phyloP scores from a whole-genome alignment of 1,140 invertebrate species.

The Lethrus apterus region DNA sequence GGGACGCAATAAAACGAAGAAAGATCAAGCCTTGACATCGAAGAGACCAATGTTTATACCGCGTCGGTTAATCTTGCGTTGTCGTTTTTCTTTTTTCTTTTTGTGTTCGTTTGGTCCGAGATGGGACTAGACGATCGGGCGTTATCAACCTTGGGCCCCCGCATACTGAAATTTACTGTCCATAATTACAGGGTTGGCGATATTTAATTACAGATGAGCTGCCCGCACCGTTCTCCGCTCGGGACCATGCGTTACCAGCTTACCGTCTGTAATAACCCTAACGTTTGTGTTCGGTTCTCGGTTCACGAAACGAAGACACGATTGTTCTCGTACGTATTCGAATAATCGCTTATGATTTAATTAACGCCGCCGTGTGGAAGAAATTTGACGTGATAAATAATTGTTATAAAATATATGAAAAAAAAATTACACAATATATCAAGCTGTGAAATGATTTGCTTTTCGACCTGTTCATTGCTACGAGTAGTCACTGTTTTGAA shows the following conservation, averaged over 20 bases:
- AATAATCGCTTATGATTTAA: too few species aligned
- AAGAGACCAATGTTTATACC: constrained; percentile 20
- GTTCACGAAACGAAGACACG: background rate
- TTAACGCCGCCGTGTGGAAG: too few species aligned
- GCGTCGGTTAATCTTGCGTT: constrained; percentile 19
- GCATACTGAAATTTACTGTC: constrained; percentile 44
- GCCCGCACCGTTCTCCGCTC: constrained; percentile 28
- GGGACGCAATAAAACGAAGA: background rate
- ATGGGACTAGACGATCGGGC: constrained; percentile 34
- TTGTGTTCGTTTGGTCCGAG: constrained; percentile 17
- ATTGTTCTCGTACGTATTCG: too few species aligned
- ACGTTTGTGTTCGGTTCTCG: background rate
- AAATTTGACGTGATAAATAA: too few species aligned
- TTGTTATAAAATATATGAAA: too few species aligned
- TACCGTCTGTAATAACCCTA: background rate
- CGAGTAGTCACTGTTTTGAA: too few species aligned
- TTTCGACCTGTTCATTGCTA: too few species aligned
- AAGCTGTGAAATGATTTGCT: too few species aligned
- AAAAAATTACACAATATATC: too few species aligned
- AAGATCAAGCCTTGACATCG: background rate
- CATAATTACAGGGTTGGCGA: constrained; percentile 44
- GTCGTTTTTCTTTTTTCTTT: constrained; percentile 16
- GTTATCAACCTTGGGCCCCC: constrained; percentile 38
- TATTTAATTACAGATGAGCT: constrained; percentile 44
- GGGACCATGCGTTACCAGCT: constrained; percentile 14